Percentiles rank a stretch among this genome's conserved stretches.
Conservation (phyloP, 2,113 vertebrate genomes). For the Saguinus midas region DNA sequence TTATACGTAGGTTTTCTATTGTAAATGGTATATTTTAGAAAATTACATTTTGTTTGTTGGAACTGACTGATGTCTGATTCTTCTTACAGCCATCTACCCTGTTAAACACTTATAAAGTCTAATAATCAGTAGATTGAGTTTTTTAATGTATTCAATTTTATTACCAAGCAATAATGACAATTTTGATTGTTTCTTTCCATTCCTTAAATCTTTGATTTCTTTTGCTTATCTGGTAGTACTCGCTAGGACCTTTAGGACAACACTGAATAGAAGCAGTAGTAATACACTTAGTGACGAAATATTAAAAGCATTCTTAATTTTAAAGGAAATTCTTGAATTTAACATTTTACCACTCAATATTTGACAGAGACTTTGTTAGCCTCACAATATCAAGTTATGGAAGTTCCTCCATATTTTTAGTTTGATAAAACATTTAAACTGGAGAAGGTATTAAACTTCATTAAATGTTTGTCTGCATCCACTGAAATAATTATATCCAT, state of each 20-base stretch:
- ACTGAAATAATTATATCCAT: background rate
- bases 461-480: background rate
- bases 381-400: background rate
- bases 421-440: background rate
- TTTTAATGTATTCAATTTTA: conserved; percentile 1
- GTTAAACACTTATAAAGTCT: background rate
- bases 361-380: background rate
- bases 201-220: background rate
- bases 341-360: background rate
- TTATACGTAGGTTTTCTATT: background rate
- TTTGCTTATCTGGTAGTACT: background rate
- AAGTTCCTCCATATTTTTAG: background rate
- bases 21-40: background rate
- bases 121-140: background rate
- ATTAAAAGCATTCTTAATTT: background rate
- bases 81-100: background rate
- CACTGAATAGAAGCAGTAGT: background rate
- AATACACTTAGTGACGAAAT: background rate
- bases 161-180: background rate
- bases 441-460: background rate
- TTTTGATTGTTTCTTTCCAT: background rate
- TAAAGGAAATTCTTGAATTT: conserved; percentile 3
- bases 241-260: background rate
- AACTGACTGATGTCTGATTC: background rate
- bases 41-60: background rate